phyloP scores from a whole-genome alignment of 2,113 vertebrate genomes.

The Mionectes macconnelli region DNA sequence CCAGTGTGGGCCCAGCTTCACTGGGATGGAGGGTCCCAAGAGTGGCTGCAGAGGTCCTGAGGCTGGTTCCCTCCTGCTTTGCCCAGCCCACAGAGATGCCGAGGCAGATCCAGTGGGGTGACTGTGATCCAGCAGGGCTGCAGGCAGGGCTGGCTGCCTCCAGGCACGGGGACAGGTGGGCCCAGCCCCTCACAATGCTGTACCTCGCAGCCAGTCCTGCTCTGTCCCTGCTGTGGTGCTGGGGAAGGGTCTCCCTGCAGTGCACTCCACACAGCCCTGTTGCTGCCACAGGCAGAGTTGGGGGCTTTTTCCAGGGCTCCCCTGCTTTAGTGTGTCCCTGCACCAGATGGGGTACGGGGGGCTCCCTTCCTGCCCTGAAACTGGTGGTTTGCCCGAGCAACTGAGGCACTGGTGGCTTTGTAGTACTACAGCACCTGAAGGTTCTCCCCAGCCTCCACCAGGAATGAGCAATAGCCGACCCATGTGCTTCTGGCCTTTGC shows the following conservation, averaged over 20 bases:
- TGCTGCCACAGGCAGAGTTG: background rate
- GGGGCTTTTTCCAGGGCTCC: background rate
- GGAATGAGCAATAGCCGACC: too few relatives aligned
- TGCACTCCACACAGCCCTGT: accelerated
- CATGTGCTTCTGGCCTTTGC: accelerated
- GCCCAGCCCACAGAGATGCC: background rate
- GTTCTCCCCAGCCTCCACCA: background rate
- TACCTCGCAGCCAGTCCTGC: accelerated
- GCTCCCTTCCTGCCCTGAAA: background rate
- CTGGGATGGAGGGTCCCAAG: background rate
- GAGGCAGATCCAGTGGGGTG: background rate
- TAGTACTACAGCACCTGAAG: background rate
- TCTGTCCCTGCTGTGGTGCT: background rate
- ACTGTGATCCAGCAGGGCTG: accelerated
- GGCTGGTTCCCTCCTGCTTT: background rate
- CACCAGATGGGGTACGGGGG: too few relatives aligned
- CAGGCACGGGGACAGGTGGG: background rate
- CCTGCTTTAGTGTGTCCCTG: accelerated
- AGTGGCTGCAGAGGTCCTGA: background rate
- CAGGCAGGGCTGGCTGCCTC: background rate
- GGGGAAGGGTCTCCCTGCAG: background rate
- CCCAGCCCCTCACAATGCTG: background rate
- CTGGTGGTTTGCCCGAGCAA: background rate
- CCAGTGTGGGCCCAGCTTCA: background rate
- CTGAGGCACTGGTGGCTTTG: background rate